phyloP scores from a whole-genome alignment of 2,113 vertebrate species.

The Etheostoma cragini region DNA sequence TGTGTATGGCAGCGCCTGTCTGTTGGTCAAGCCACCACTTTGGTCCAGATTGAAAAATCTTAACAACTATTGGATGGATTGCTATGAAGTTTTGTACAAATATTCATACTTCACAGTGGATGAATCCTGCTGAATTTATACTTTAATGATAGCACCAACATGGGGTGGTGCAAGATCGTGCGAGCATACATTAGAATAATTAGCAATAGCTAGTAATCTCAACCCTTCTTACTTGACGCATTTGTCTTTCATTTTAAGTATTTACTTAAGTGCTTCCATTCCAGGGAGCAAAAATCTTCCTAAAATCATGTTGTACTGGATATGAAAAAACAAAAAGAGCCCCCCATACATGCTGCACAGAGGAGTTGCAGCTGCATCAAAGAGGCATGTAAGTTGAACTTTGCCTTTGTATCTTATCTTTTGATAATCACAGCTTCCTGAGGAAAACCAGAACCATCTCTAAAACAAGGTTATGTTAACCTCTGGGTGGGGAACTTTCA shows the following conservation, averaged over 20 bases:
- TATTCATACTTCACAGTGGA: neutral
- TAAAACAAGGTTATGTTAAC: slow-evolving; percentile 6
- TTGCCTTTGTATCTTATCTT: slow-evolving; percentile 46
- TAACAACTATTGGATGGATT: neutral
- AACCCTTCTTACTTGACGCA: neutral
- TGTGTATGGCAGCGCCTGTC: neutral
- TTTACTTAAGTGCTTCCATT: too few species aligned
- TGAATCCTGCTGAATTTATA: neutral
- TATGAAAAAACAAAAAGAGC: neutral
- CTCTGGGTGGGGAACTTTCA: slow-evolving; percentile 2
- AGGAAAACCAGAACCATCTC: slow-evolving; percentile 40
- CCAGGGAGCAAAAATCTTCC: neutral
- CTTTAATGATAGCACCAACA: neutral
- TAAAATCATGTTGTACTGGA: neutral
- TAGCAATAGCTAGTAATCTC: neutral
- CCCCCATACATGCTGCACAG: too few species aligned
- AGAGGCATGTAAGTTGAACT: slow-evolving; percentile 17
- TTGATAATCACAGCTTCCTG: slow-evolving; percentile 36
- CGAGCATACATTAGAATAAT: neutral
- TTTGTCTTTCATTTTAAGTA: slow-evolving; percentile 6
- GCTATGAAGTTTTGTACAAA: neutral
- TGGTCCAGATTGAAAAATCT: slow-evolving; percentile 2
- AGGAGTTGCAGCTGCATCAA: neutral
- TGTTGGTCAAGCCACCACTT: neutral
- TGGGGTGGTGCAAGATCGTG: neutral